These are phyloP conservation scores for Tragelaphus strepsiceros DNA, from an alignment of 2,113 vertebrate genomes.

Conservation along the genomic window DNA sequence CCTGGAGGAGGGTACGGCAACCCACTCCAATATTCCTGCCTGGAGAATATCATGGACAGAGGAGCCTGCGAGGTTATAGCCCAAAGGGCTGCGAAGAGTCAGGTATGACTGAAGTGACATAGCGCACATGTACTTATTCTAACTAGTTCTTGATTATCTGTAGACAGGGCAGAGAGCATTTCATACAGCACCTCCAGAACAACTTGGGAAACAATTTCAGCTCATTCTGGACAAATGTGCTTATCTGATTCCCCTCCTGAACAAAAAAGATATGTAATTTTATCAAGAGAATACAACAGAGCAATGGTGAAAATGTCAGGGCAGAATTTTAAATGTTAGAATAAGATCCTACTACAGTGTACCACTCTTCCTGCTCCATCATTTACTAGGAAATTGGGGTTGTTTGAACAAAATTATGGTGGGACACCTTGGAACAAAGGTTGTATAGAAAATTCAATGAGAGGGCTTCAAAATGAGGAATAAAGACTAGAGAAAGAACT, in stretches of 20 bases:
- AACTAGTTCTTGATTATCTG: background rate
- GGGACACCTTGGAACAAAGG: background rate
- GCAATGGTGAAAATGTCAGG: background rate
- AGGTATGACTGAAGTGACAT: background rate
- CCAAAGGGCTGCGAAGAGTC: background rate
- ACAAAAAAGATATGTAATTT: constrained; percentile 14
- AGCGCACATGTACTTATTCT: background rate
- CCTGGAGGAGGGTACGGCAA: background rate
- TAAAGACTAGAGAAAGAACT: background rate
- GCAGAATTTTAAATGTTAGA: background rate
- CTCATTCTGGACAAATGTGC: background rate
- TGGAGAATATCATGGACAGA: background rate
- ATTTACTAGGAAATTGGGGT: background rate
- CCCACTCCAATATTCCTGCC: background rate
- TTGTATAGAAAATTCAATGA: background rate
- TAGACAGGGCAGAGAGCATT: background rate
- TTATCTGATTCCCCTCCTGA: background rate
- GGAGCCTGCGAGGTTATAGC: background rate
- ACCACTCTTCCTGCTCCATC: background rate
- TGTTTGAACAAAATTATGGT: background rate
- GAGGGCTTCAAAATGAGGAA: background rate
- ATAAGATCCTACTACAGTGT: background rate
- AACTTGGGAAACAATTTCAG: constrained; percentile 8
- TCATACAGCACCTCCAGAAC: background rate
- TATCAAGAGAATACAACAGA: background rate